phyloP scores from a whole-genome alignment of 2,113 vertebrate genomes.

The Mesoclemmys tuberculata region DNA sequence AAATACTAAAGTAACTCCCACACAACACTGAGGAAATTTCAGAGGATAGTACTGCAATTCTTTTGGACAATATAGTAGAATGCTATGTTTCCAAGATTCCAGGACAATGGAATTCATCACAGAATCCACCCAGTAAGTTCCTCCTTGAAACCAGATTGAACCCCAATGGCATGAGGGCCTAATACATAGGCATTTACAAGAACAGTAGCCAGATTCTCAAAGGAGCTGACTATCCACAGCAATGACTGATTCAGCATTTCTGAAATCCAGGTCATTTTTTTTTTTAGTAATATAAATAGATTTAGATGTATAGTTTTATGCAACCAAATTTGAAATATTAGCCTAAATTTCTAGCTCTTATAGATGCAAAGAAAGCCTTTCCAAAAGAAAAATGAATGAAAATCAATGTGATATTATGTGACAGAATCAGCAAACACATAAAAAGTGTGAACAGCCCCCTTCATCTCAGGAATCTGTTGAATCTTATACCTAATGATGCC shows the following conservation, averaged over 20 bases:
- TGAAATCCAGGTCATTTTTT: background rate
- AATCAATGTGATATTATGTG: background rate
- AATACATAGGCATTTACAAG: background rate
- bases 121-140: background rate
- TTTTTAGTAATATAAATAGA: background rate
- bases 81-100: background rate
- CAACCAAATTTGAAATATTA: background rate
- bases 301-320: background rate
- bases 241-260: background rate
- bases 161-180: background rate
- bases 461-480: background rate
- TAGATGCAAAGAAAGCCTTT: background rate
- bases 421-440: background rate
- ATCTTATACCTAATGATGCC: background rate
- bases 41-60: background rate
- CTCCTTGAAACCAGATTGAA: background rate
- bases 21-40: background rate
- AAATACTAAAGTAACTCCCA: background rate
- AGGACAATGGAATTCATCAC: background rate
- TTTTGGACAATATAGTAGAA: background rate
- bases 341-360: background rate
- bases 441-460: background rate
- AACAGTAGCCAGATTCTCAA: background rate
- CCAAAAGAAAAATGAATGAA: background rate
- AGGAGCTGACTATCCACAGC: background rate